Conservation (phyloP, 1,140 invertebrate genomes). For the Stegodyphus mimosarum region DNA sequence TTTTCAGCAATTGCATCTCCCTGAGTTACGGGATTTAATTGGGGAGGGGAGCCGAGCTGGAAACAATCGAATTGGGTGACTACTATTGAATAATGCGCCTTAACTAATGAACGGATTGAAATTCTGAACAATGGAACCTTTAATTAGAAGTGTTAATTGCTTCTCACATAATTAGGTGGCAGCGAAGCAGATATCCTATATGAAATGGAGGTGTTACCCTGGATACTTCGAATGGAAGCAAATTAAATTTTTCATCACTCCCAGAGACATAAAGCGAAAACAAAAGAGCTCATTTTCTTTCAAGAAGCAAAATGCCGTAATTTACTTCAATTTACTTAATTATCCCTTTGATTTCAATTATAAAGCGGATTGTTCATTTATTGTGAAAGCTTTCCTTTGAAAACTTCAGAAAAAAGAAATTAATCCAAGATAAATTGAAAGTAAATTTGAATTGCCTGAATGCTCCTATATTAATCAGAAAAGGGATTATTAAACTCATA, state of each 20-base stretch:
- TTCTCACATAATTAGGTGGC: conserved; percentile 33
- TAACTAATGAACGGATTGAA: conserved; percentile 49
- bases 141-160: conserved; percentile 60
- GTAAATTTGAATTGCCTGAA: no score
- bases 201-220: conserved; percentile 2
- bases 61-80: conserved; percentile 17
- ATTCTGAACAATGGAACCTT: conserved; percentile 37
- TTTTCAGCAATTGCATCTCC: background rate
- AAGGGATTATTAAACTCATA: no score
- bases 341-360: no score
- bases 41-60: conserved; percentile 1
- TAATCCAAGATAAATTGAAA: no score
- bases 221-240: conserved; percentile 22
- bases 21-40: conserved; percentile 23
- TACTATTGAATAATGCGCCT: conserved; percentile 1
- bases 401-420: no score
- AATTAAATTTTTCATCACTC: conserved; percentile 42
- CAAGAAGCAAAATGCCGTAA: no score
- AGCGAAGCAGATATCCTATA: conserved; percentile 8
- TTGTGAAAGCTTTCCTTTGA: no score
- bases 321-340: conserved; percentile 6
- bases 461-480: no score
- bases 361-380: no score
- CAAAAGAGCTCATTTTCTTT: no score
- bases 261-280: background rate